Base-by-base conservation (phyloP, 2,113 vertebrate genomes). In the Pagrus major region DNA sequence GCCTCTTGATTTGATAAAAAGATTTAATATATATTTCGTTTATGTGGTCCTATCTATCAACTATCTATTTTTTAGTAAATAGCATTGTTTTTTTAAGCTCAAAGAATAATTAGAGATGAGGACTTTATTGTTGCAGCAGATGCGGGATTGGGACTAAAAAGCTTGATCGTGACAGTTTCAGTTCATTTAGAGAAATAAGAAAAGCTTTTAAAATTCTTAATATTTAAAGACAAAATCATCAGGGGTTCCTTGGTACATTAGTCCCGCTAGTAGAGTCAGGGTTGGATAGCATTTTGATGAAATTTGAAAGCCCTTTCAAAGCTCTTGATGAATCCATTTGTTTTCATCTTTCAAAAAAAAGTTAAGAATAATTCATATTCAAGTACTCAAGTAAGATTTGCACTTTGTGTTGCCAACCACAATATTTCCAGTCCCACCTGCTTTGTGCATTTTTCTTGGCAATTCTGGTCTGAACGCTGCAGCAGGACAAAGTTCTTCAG, bases 341-440 rank as follows among this genome's bases (percentile, higher is more conserved):
- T 3, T n/a, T 49, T 49, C 9, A 49, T 49, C 9, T 49, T 51
- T 51, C 49, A 39, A 9, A 5, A 39, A 35, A 35, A 35, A 35
- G 33, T 9, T 39, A 42, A 42, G 15, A 12, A 42, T 14, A 42
- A 42, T 2, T 42, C 41, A 44, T 1, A 18, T n/a, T 39, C 9
- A 39, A 2, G 33, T 35, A 35, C 33, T 39, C 5, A 18, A 20
- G 42, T 16, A 46, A 21, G 5, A 46, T 46, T 18, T 55, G 41
- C 5, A 18, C 16, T 18, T 18, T 16, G 4, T 44, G 42, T 44
- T 73, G 16, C 69, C 60, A 73, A 64, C 64, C 49, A 79, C 76
- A 37, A 52, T 44, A 64, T 70, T 75, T 84, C 75, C 71, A 64
- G n/a, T 65, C 52, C 76, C 64, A 72, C 76, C 76, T 79, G 65